Evolutionary conservation across 2,888 invertebrate species (phyloP).

Genomic region (Drosophila dives): DNA sequence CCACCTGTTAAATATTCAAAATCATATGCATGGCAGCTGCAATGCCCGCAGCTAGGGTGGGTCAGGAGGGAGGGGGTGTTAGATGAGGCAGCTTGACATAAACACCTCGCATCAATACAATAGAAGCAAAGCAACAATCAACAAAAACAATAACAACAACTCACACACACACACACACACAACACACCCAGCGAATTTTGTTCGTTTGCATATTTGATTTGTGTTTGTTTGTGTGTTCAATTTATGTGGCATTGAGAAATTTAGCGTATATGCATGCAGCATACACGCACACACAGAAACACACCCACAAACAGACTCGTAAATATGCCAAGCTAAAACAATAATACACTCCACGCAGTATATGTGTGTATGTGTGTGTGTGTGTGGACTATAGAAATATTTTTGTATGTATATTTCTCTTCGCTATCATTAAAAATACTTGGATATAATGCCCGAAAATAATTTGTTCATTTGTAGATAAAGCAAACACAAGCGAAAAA

Average conservation of each 20-base stretch:
- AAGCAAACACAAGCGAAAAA: not conserved
- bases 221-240: constrained; percentile 62
- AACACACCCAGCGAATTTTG: constrained; percentile 49
- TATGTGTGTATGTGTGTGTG: constrained; percentile 13
- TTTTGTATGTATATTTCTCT: constrained; percentile 12
- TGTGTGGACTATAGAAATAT: not conserved
- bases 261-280: constrained; percentile 50
- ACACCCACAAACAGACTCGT: constrained; percentile 60
- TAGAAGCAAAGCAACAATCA: constrained; percentile 15
- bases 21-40: constrained; percentile 67
- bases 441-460: constrained; percentile 35
- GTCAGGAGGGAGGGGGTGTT: not conserved
- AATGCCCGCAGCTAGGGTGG: constrained; percentile 22
- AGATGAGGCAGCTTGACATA: constrained; percentile 39
- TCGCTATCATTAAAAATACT: constrained; percentile 30
- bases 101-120: constrained; percentile 25
- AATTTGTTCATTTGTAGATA: constrained; percentile 30
- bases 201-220: constrained; percentile 79
- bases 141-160: constrained; percentile 1
- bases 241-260: constrained; percentile 77
- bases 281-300: constrained; percentile 17
- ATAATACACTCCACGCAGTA: constrained; percentile 64
- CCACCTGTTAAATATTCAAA: constrained; percentile 79
- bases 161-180: constrained; percentile 28
- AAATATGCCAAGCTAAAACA: constrained; percentile 68